These are phyloP conservation scores for Podabrus alpinus DNA, from an alignment of 2,888 invertebrate genomes.

Conservation along the genomic window DNA sequence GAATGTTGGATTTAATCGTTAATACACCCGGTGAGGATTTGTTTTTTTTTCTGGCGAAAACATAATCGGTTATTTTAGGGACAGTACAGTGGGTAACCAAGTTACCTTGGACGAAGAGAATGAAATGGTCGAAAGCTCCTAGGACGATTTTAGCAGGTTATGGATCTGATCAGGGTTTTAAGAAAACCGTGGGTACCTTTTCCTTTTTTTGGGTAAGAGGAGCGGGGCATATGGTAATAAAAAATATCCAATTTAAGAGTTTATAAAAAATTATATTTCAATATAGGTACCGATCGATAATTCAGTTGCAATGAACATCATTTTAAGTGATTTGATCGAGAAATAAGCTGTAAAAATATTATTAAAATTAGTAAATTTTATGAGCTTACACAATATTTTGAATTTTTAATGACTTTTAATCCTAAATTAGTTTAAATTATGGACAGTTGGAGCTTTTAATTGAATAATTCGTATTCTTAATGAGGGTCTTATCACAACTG, in stretches of 20 bases:
- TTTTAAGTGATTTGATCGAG: not conserved
- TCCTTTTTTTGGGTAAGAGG: conserved; percentile 76
- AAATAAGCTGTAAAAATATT: not conserved
- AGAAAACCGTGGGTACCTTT: conserved; percentile 70
- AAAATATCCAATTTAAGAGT: not conserved
- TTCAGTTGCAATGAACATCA: not conserved
- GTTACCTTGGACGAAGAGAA: conserved; percentile 67
- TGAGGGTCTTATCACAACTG: not conserved
- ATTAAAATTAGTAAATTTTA: not conserved
- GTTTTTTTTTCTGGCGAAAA: not conserved
- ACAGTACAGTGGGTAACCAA: conserved; percentile 68
- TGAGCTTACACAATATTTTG: not conserved
- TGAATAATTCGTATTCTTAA: not conserved
- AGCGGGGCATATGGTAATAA: conserved; percentile 75
- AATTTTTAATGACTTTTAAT: not conserved
- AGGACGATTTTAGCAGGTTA: conserved; percentile 65
- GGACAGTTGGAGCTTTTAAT: not conserved
- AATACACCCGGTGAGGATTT: conserved; percentile 73
- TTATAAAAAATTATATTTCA: not conserved
- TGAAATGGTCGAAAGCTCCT: conserved; percentile 60
- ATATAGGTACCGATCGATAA: conserved; percentile 16
- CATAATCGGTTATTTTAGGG: conserved; percentile 21
- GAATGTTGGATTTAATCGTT: conserved; percentile 83
- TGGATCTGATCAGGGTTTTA: conserved; percentile 71
- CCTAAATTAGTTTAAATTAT: not conserved